Conservation (phyloP, 2,113 vertebrate genomes). For the Atrichornis clamosus region DNA sequence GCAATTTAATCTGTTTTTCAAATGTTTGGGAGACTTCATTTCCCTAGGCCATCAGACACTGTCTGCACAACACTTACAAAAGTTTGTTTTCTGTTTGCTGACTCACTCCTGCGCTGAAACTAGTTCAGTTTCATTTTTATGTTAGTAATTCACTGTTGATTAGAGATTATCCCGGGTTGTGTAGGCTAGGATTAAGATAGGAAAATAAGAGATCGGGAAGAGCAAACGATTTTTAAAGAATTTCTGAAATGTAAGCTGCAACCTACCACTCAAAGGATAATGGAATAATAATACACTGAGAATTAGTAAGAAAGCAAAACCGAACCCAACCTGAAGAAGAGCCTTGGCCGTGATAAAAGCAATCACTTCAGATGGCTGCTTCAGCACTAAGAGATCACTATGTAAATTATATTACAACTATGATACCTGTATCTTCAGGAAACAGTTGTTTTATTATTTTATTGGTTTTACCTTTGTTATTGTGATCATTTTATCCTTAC, state of each 20-base stretch:
- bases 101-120: neutral
- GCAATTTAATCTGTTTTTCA: neutral
- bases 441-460: neutral
- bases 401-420: neutral
- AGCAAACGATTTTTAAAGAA: neutral
- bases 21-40: neutral
- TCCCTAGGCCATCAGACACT: neutral
- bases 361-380: neutral
- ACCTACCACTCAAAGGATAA: neutral
- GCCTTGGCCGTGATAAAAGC: neutral
- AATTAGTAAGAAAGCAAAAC: neutral
- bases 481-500: neutral
- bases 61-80: neutral
- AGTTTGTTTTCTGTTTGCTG: conserved; percentile 15
- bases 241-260: neutral
- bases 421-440: neutral
- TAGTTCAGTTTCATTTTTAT: neutral
- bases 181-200: neutral
- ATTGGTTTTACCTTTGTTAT: neutral
- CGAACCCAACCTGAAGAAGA: neutral
- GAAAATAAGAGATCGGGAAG: neutral
- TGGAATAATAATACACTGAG: neutral
- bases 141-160: neutral
- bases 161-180: neutral
- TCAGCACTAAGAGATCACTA: neutral